A percentile compares a stretch with the other conserved stretches of the same genome.
These are phyloP conservation scores for Entomobrya multifasciata DNA, from an alignment of 2,888 invertebrate species.

Conservation along the genomic window DNA sequence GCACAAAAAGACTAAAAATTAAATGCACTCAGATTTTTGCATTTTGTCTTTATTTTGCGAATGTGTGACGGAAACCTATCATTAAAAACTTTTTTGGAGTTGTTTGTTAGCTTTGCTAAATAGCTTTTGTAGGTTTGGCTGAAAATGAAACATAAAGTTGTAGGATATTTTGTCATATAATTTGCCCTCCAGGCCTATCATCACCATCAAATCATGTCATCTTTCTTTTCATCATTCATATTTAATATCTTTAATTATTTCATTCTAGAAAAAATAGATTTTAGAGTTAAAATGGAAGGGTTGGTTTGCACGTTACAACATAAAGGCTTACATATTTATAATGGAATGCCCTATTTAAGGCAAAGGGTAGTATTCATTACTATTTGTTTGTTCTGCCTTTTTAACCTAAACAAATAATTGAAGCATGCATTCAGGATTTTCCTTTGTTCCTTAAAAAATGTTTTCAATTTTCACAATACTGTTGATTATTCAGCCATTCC, in stretches of 20 bases:
- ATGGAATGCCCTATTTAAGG: not conserved
- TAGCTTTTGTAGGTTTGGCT: not conserved
- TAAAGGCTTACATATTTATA: too few species aligned
- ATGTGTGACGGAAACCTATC: slow-evolving; percentile 7
- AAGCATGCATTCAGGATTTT: not conserved
- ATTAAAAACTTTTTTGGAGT: slow-evolving; percentile 16
- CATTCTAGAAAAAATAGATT: not conserved
- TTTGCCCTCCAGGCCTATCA: not conserved
- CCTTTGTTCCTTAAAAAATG: not conserved
- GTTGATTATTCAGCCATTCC: not conserved
- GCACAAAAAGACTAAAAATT: not conserved
- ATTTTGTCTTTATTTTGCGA: not conserved
- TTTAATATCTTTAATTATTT: slow-evolving; percentile 4
- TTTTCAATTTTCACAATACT: too few species aligned
- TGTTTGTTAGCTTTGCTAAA: not conserved
- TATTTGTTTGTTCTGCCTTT: not conserved
- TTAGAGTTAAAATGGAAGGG: too few species aligned
- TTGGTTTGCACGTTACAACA: not conserved
- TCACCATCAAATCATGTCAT: too few species aligned
- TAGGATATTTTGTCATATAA: slow-evolving; percentile 2
- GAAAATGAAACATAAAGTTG: not conserved
- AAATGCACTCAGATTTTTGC: not conserved
- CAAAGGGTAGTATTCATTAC: not conserved
- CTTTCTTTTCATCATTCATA: not conserved
- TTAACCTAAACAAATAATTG: not conserved